Percentiles rank a stretch among this genome's conserved stretches.
Conservation (phyloP, 2,113 vertebrate genomes). For the Psephotus haematonotus region DNA sequence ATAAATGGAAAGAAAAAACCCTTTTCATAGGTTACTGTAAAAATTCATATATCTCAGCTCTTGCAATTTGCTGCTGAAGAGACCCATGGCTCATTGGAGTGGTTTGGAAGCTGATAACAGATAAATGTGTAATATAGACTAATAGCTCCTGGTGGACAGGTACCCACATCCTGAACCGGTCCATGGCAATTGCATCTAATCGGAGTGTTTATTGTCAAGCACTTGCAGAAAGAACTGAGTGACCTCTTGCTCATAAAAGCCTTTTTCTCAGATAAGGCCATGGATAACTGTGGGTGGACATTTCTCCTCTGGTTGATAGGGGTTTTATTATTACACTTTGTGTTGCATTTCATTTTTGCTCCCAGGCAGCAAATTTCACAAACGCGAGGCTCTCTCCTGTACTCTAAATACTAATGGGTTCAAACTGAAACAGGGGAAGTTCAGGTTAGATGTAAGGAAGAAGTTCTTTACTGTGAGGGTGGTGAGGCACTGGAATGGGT, state of each 20-base stretch:
- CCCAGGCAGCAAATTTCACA: background rate
- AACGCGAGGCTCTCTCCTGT: background rate
- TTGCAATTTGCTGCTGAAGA: background rate
- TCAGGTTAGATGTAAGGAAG: background rate
- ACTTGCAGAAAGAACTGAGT: background rate
- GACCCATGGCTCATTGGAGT: background rate
- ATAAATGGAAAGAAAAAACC: background rate
- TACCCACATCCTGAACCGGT: background rate
- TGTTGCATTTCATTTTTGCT: background rate
- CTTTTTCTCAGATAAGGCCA: background rate
- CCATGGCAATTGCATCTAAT: background rate
- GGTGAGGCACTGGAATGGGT: background rate
- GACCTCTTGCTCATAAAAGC: background rate
- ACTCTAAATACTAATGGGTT: background rate
- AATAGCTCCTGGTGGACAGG: background rate
- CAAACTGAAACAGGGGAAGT: too few relatives aligned
- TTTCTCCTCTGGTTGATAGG: background rate
- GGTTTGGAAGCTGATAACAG: background rate
- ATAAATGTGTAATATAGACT: background rate
- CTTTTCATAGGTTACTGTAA: background rate
- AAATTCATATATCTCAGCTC: background rate
- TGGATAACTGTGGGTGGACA: background rate
- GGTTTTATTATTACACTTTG: background rate
- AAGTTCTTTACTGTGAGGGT: background rate
- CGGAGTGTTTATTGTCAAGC: background rate